A percentile compares a stretch with the other conserved stretches of the same genome.
phyloP scores from a whole-genome alignment of 2,797 vertebrate species.

The Pteropus rufus region DNA sequence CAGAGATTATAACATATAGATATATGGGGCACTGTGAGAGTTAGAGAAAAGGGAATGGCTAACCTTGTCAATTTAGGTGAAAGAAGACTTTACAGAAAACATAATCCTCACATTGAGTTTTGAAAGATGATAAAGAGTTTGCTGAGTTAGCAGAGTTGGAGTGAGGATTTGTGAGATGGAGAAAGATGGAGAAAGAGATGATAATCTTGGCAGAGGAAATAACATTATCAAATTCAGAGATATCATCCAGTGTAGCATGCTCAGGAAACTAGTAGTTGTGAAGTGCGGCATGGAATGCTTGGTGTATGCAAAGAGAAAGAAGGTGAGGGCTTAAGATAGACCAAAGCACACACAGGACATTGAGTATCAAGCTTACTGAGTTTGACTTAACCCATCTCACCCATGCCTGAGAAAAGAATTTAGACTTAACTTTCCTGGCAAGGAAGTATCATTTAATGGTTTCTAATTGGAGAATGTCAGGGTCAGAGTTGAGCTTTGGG shows the following conservation, averaged over 20 bases:
- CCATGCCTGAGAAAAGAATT: neutral
- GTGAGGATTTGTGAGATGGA: fast-evolving
- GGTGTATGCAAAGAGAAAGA: neutral
- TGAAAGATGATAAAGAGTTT: neutral
- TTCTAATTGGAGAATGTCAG: neutral
- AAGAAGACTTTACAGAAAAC: neutral
- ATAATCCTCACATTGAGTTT: neutral
- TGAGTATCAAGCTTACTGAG: neutral
- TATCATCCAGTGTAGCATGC: fast-evolving
- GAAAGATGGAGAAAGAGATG: neutral
- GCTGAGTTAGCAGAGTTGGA: neutral
- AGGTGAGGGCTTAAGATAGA: neutral
- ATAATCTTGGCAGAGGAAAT: neutral
- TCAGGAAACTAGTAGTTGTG: neutral
- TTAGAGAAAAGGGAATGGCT: neutral
- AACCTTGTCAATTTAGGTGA: neutral
- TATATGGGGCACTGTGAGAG: too few species aligned
- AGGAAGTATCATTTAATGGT: neutral
- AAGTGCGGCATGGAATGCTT: neutral
- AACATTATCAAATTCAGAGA: neutral
- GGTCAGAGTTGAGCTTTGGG: neutral
- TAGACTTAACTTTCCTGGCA: neutral
- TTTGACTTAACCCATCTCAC: neutral
- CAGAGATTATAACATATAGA: neutral
- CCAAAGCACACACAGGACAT: fast-evolving